Evolutionary conservation across 1,140 invertebrate species (phyloP), one percentile per base, ranked within the genome.

Genomic region (Polypedilum vanderplanki): DNA sequence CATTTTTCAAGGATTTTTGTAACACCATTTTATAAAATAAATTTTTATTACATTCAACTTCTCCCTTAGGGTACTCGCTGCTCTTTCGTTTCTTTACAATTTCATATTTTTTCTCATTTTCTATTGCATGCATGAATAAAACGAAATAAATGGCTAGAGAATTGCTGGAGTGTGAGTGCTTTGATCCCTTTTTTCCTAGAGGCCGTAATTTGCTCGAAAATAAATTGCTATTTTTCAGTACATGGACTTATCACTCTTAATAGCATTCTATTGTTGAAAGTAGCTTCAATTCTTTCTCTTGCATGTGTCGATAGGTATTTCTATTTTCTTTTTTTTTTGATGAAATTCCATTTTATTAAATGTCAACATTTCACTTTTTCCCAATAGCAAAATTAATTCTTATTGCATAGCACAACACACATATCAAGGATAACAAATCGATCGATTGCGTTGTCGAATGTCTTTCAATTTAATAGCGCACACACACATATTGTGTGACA

Each of bases 141-240:
- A 57, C n/a, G 46, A n/a, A 57, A 15, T 12, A 57, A 57, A 15
- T 12, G 24, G n/a, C 46, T n/a, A 57, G 46, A 46, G 41, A 57
- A 5, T 33, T 57, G n/a, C 12, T 15, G 12, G 46, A 57, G 46
- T 12, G 46, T 12, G 46, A 57, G 46, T 57, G 3, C 46, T 57
- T 57, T 57, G 46, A 57, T 57, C 46, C 46, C 46, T 57, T 57
- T 46, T 57, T 57, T 33, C 24, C 24, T 33, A 33, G n/a, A 57
- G 46, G 46, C 46, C n/a, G 46, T 57, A 57, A 57, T 57, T 57
- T 57, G 46, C 46, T 57, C 12, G 12, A 57, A 70, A 20, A 70
- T 70, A 70, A 70, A 70, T 70, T 70, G 65, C 15, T 18, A 18
- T 20, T 70, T 70, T 70, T 57, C 46, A 57, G 12, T n/a, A n/a